Evolutionary conservation across 2,113 vertebrate species (phyloP), one percentile per base, ranked within the genome.

Genomic region (Stegastes partitus): DNA sequence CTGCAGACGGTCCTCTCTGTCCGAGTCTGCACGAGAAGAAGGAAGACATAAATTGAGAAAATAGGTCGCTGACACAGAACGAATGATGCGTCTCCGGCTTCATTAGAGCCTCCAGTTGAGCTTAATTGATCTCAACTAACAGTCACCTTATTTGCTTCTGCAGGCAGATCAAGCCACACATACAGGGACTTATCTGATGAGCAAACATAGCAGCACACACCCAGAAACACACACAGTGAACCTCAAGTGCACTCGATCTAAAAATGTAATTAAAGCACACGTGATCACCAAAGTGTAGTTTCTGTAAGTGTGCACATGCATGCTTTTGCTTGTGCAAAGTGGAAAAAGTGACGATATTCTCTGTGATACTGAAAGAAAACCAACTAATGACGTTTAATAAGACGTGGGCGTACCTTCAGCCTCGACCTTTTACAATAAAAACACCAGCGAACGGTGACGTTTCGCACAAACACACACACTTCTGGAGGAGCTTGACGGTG

Each of bases 1-100:
- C 4, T 63, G 65, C 44, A 11, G 71, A 21, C 5, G 39, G 66
- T 83, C 73, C 42, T 42, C 87, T 53, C 70, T 64, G 65, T 68
- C 70, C 4, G 31, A 83, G 31, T 58, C 93, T 93, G 75, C 50
- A 28, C 69, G 15, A 68, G 28, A 55, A 63, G n/a, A 65, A 56
- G 2, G 0, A 6, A 23, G 45, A n/a, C 37, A 49, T 12, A 22
- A 2, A 62, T 22, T 34, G 7, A 34, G 31, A 34, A 34, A 34
- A 34, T 4, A 7, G 31, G 31, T 34, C 31, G 5, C 31, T 34
- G 31, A 34, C 31, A 34, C 8, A 34, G 31, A 34, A 34, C 31
- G 8, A 34, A 34, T 7, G 8, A 34, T 31, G 8, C 28, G 5
- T 7, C 28, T 31, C 28, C 28, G 8, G 26, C 26, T 28, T 28